Base-by-base conservation (phyloP, 2,888 invertebrate genomes). In the Ichneumon xanthorius region DNA sequence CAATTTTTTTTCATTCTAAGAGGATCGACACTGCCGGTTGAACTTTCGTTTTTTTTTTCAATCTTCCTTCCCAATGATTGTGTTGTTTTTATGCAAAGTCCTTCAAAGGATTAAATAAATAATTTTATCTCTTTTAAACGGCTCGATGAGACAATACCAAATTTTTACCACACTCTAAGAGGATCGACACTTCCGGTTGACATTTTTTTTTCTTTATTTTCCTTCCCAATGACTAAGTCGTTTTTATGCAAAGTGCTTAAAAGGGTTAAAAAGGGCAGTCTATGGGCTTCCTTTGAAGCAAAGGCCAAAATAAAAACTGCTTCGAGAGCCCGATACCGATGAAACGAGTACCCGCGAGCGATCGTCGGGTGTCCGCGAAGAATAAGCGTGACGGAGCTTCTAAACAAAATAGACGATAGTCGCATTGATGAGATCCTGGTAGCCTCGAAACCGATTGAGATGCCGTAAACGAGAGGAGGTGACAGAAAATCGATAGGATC, bases 381-480 rank as follows among this genome's bases (percentile, higher is more conserved):
- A 37, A 78, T 70, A 50, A 79, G 48, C 63, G 19, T 33, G 22
- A 50, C 50, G 33, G 71, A 79, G 40, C 37, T 61, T 61, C 55
- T 71, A 78, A 75, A 72, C 71, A 63, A 80, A 45, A 68, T 26
- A 26, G n/a, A 81, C 30, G 67, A 48, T 37, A n/a, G 45, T 72
- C 48, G 53, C 30, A 33, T 22, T 86, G 87, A 89, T 89, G 80
- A 79, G 68, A 86, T 90, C 94, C 94, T 93, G 93, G 89, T 94
- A 93, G 89, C 87, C 87, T 88, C 90, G 91, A 92, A 93, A 91
- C 92, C 86, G 90, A 88, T 90, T 93, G 94, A 94, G 93, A 93
- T 91, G 93, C 92, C 93, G 93, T 93, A 93, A 93, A 93, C 89
- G 91, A 89, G 89, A 92, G 90, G 92, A 93, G 92, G 91, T 93